phyloP scores from a whole-genome alignment of 1,140 invertebrate genomes.

The Pseudomyrmex cubaensis region DNA sequence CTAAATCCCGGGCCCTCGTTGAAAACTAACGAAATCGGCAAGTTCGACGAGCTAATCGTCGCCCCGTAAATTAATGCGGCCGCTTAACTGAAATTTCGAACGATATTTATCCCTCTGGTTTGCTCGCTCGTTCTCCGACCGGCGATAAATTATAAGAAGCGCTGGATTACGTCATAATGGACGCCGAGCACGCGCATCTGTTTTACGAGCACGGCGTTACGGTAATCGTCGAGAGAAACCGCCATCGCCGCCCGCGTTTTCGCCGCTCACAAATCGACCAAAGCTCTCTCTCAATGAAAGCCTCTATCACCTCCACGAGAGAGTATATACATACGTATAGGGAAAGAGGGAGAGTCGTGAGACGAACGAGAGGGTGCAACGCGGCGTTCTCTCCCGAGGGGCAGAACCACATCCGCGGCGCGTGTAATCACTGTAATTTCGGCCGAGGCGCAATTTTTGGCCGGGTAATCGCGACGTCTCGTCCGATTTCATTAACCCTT shows the following conservation, averaged over 20 bases:
- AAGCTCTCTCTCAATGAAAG: constrained; percentile 52
- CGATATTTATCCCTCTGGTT: constrained; percentile 43
- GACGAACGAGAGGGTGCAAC: constrained; percentile 58
- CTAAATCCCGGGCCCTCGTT: constrained; percentile 32
- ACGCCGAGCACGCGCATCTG: constrained; percentile 62
- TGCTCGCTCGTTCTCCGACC: constrained; percentile 3
- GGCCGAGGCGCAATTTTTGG: constrained; percentile 78
- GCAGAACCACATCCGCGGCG: constrained; percentile 64
- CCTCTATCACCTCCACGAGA: not conserved
- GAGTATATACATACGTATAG: not conserved
- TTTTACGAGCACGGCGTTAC: constrained; percentile 69
- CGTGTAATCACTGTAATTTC: constrained; percentile 83
- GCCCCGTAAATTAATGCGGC: constrained; percentile 51
- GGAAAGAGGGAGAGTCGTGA: not conserved
- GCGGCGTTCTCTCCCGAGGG: constrained; percentile 74
- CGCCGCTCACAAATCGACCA: constrained; percentile 73
- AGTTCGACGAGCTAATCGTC: constrained; percentile 58
- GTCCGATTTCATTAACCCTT: constrained; percentile 73
- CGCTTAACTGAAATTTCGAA: constrained; percentile 59
- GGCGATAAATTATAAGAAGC: constrained; percentile 59
- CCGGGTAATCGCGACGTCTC: constrained; percentile 72
- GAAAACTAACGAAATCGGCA: constrained; percentile 42
- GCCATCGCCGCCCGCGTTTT: constrained; percentile 63
- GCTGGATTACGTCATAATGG: constrained; percentile 58
- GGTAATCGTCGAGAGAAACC: constrained; percentile 77